Evolutionary conservation across 2,113 vertebrate genomes (phyloP).

Genomic region (Cephalopterus ornatus): DNA sequence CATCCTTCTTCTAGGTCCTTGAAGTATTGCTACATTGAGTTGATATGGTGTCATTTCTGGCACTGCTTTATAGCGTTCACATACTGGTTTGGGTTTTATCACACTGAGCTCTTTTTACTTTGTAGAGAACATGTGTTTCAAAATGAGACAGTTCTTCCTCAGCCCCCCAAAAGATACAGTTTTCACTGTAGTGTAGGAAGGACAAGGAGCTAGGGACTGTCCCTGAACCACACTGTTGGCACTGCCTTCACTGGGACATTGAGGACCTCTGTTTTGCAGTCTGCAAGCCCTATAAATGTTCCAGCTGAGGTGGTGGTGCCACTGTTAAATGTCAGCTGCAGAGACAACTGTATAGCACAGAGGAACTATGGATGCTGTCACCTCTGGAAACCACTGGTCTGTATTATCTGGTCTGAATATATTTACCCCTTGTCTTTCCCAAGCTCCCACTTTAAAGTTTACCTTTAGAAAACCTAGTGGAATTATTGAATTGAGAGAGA

Average conservation of each 20-base stretch:
- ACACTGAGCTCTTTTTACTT: neutral
- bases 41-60: neutral
- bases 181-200: neutral
- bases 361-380: neutral
- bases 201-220: accelerated
- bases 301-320: neutral
- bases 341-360: neutral
- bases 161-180: neutral
- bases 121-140: neutral
- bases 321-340: neutral
- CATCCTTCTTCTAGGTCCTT: neutral
- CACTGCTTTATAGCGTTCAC: neutral
- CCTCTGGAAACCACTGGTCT: neutral
- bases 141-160: neutral
- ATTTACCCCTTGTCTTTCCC: neutral
- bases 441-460: neutral
- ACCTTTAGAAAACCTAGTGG: neutral
- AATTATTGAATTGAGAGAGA: neutral
- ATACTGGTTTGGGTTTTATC: neutral
- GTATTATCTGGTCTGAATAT: neutral
- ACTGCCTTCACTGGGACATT: accelerated
- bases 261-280: neutral
- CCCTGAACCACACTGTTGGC: neutral
- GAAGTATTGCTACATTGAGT: neutral
- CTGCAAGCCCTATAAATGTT: neutral